These are phyloP conservation scores for Cyanistes caeruleus DNA, from an alignment of 2,113 vertebrate genomes.

Conservation along the genomic window DNA sequence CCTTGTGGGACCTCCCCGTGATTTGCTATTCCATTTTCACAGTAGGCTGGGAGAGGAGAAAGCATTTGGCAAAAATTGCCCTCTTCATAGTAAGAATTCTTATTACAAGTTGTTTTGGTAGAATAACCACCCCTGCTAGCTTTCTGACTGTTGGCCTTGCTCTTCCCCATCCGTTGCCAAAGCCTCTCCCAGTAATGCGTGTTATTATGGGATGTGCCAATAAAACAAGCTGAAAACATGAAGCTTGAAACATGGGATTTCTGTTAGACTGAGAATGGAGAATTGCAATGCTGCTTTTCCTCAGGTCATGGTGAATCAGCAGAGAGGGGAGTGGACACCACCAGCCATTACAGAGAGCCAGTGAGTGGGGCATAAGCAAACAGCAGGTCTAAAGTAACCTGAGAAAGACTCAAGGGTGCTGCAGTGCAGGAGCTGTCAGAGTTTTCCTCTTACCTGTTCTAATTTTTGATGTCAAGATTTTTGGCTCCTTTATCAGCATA, in stretches of 20 bases:
- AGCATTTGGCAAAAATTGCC: neutral
- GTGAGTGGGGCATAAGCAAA: neutral
- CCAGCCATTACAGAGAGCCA: neutral
- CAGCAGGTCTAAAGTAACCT: neutral
- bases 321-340: neutral
- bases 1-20: neutral
- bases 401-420: neutral
- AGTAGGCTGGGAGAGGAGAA: neutral
- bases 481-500: neutral
- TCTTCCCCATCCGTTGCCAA: neutral
- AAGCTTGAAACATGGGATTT: neutral
- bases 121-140: neutral
- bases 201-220: neutral
- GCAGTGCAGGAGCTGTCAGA: neutral
- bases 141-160: neutral
- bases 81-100: neutral
- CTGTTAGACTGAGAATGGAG: neutral
- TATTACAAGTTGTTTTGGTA: neutral
- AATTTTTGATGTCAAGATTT: neutral
- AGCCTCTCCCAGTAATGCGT: rapidly evolving
- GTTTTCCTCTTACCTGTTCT: neutral
- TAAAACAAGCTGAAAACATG: neutral
- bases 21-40: neutral
- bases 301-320: neutral
- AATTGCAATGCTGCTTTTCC: neutral